Evolutionary conservation across 2,888 invertebrate genomes (phyloP), one percentile per base, ranked within the genome.

Genomic region (Chloromyia formosa): DNA sequence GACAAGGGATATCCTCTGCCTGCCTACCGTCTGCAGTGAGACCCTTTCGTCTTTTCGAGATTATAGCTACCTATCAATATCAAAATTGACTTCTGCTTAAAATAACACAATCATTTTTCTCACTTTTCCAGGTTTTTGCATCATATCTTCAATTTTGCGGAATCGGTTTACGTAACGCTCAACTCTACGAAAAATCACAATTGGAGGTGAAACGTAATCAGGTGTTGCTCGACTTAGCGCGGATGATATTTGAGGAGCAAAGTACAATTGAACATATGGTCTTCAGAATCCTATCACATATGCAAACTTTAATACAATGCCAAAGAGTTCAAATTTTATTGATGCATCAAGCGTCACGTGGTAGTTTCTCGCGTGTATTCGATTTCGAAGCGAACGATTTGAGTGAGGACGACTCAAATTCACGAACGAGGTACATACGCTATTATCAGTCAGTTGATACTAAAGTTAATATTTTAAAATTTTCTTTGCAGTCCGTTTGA

Each of bases 161-260:
- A 77, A 97, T 97, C 80, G 97, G 97, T 1, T 88, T 97, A 73
- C 90, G 95, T 77, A 97, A 97, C 85, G 97, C 97, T n/a, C 96
- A 96, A 85, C 89, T 97, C 53, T 97, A 96, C 85, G 96, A 97
- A 86, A 91, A 95, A 84, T 96, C 96, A 77, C 96, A 96, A 85
- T 87, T 96, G 83, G 97, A 97, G 88, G 95, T 96, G 80, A 96
- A 95, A 86, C 89, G 97, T 80, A 97, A 97, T 86, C 96, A 97
- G 89, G 94, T 97, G 78, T 88, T 97, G 75, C 88, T 97, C 79
- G 96, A 96, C 86, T 88, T 97, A 83, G 97, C 97, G n/a, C 89
- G 96, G 81, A 96, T 97, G 93, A 95, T 97, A 81, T 97, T 97
- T 84, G 96, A 96, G 84, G 97, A 97, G 86, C 97, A 97, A 86